Percentiles rank a stretch among this genome's conserved stretches.
These are phyloP conservation scores for Papilio elwesi DNA, from an alignment of 2,888 invertebrate genomes.

Conservation along the genomic window DNA sequence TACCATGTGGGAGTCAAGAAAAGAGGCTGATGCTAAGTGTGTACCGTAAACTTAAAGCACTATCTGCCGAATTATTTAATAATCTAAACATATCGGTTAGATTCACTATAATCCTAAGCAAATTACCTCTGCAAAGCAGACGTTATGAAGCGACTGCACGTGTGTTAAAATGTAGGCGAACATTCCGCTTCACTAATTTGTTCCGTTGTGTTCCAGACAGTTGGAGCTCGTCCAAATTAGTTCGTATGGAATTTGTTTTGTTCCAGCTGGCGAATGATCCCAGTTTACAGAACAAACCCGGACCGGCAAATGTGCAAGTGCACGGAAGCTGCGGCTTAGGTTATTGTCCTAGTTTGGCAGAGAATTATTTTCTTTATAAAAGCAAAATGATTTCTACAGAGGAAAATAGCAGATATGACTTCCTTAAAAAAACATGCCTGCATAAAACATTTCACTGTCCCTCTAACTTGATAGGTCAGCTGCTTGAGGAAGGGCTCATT, in stretches of 20 bases:
- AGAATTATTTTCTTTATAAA: no score
- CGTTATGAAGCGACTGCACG: not conserved
- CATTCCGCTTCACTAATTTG: slow-evolving; percentile 30
- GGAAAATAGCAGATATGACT: no score
- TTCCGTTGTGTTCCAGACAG: slow-evolving; percentile 10
- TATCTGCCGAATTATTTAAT: not conserved
- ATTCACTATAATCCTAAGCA: not conserved
- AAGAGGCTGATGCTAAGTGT: no score
- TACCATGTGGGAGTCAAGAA: no score
- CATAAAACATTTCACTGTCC: no score
- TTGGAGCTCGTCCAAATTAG: slow-evolving; percentile 33
- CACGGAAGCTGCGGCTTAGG: not conserved
- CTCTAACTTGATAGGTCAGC: no score
- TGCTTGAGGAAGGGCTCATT: no score
- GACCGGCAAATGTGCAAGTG: slow-evolving; percentile 1
- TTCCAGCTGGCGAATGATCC: slow-evolving; percentile 1
- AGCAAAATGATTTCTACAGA: no score
- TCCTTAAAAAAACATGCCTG: no score
- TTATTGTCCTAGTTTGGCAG: not conserved
- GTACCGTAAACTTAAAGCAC: no score
- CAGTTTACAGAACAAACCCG: slow-evolving; percentile 9
- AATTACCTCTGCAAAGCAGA: not conserved
- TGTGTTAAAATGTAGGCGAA: not conserved
- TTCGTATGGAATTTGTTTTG: slow-evolving; percentile 27
- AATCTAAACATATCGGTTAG: not conserved